These are phyloP conservation scores for Delichon dasypus DNA, from an alignment of 2,797 vertebrate species.

Conservation along the genomic window DNA sequence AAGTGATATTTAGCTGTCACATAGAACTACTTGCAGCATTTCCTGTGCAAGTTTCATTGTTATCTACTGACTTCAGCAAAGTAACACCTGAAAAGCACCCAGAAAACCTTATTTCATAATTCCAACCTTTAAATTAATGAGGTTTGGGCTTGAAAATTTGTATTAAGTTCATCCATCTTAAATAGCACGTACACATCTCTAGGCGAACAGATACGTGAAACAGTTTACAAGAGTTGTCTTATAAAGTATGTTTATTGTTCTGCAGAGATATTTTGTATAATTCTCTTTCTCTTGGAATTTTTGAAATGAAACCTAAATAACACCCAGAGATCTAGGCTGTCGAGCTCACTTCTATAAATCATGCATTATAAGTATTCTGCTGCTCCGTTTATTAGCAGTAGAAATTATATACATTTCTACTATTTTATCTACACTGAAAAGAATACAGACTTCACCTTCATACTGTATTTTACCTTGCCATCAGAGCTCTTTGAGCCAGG, in stretches of 20 bases:
- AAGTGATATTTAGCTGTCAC: neutral
- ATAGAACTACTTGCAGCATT: neutral
- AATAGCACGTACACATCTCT: neutral
- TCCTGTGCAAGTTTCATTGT: neutral
- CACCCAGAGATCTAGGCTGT: neutral
- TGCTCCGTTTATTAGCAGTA: neutral
- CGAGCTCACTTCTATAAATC: neutral
- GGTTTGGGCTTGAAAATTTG: neutral
- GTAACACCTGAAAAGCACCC: neutral
- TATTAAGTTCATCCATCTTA: neutral
- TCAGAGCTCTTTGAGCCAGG: neutral
- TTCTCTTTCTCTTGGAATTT: neutral
- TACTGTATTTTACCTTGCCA: neutral
- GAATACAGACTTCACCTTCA: neutral
- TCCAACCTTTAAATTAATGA: neutral
- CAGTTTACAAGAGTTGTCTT: neutral
- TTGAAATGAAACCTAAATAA: neutral
- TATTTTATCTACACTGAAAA: neutral
- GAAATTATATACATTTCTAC: neutral
- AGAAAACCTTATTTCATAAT: neutral
- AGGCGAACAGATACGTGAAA: neutral
- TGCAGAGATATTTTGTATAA: neutral
- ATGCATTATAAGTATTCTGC: neutral
- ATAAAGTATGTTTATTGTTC: neutral
- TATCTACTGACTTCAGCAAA: neutral